Percentiles rank a stretch among this genome's conserved stretches.
Conservation (phyloP, 53 echinoderm and acorn worm species). For the Arbacia lixula region DNA sequence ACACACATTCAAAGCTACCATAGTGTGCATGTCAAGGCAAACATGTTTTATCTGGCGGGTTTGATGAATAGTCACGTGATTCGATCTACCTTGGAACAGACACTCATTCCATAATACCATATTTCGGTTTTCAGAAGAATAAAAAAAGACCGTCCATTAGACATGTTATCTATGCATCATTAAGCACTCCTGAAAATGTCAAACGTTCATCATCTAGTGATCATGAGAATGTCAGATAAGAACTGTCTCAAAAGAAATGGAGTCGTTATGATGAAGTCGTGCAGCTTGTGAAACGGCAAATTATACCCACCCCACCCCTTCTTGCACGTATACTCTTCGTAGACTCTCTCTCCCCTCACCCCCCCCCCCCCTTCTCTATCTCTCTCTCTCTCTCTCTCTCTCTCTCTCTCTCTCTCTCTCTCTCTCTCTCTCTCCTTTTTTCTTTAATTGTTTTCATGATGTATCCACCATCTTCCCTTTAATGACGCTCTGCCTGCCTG, state of each 20-base stretch:
- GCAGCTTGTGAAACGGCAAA: neutral
- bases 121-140: too few species aligned
- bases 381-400: neutral
- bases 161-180: too few species aligned
- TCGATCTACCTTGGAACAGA: too few species aligned
- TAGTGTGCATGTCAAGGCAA: too few species aligned
- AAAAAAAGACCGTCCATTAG: too few species aligned
- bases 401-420: neutral
- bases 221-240: constrained; percentile 16
- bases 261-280: neutral
- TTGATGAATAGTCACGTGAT: too few species aligned
- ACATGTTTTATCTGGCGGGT: too few species aligned
- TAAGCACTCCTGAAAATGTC: constrained; percentile 24
- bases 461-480: too few species aligned
- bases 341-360: neutral
- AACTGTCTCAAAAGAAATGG: neutral
- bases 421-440: neutral
- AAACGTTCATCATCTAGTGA: too few species aligned
- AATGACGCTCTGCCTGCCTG: too few species aligned
- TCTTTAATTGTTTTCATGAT: neutral
- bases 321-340: neutral
- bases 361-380: neutral
- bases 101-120: too few species aligned
- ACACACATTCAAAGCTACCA: too few species aligned
- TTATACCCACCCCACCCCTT: neutral